Base-by-base conservation (phyloP, 2,888 invertebrate species). In the Spicauda simplicius region DNA sequence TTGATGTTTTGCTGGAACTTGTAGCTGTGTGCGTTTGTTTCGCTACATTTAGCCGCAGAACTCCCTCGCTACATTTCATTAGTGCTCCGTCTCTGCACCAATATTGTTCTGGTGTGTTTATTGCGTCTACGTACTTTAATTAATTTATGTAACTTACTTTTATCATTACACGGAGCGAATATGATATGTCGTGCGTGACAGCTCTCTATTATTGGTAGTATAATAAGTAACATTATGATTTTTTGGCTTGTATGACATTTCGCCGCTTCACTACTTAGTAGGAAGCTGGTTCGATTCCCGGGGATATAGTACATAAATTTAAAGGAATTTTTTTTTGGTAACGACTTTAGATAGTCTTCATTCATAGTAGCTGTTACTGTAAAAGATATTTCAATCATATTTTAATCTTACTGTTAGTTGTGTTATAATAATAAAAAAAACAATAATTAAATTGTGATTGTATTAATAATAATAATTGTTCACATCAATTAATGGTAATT, bases 61-160 rank as follows among this genome's bases (percentile, higher is more conserved):
- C 79, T 79, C 80, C 79, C 82, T 82, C 80, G 82, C 84, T 84
- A 87, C 87, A 89, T 91, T 91, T 91, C 89, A 91, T 91, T 91
- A 91, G 87, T 84, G 83, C 73, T 76, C 79, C 72, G 54, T 54
- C 78, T 45, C 45, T 78, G 75, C 79, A 79, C 77, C 82, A 80
- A 84, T 87, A 86, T 85, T 87, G 85, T 84, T 86, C 80, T 78
- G 75, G 77, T 82, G 71, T 74, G 82, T 85, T 87, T 86, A 85
- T 86, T 85, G 80, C 79, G 77, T 80, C 80, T 81, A 76, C 81
- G 80, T 83, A 83, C 82, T 89, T 86, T 85, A 85, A 87, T 88
- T 87, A 88, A 88, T 88, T 86, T 84, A 80, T 78, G 78, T 81
- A 84, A 87, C 84, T 82, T 82, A 81, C 80, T 80, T 80, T 41